These are phyloP conservation scores for Acronicta leporina DNA, from an alignment of 2,888 invertebrate species.

Conservation along the genomic window DNA sequence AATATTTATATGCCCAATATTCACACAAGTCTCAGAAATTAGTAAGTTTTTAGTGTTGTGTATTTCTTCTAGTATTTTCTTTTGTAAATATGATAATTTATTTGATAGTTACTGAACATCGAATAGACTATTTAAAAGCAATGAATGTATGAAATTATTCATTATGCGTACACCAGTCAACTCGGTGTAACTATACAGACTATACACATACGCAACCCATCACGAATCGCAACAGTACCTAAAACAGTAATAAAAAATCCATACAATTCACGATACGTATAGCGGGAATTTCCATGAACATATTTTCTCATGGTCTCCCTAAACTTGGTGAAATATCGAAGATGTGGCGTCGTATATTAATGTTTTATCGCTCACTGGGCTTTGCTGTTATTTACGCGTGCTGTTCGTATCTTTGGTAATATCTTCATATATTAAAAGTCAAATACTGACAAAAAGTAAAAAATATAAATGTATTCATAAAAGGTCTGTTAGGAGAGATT, in stretches of 20 bases:
- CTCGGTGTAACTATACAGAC: not conserved
- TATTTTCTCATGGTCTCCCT: slow-evolving; percentile 33
- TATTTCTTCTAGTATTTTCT: too few species aligned
- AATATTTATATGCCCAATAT: too few species aligned
- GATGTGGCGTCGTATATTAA: slow-evolving; percentile 46
- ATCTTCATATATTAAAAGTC: slow-evolving; percentile 8
- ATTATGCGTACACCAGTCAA: too few species aligned
- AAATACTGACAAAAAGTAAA: not conserved
- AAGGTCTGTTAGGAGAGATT: too few species aligned
- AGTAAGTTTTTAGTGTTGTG: too few species aligned
- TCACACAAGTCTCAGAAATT: too few species aligned
- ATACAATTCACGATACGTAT: slow-evolving; percentile 14
- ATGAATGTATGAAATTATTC: too few species aligned
- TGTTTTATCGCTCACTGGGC: slow-evolving; percentile 47
- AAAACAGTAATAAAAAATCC: slow-evolving; percentile 21
- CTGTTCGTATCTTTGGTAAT: slow-evolving; percentile 21
- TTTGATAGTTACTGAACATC: too few species aligned
- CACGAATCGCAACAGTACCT: slow-evolving; percentile 1
- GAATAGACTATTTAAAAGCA: too few species aligned
- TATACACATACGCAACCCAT: not conserved
- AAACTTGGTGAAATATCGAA: slow-evolving; percentile 48
- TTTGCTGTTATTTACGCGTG: slow-evolving; percentile 32
- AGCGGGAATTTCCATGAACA: slow-evolving; percentile 24
- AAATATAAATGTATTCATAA: too few species aligned
- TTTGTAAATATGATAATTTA: too few species aligned